Evolutionary conservation across 2,113 vertebrate genomes (phyloP), one percentile per base, ranked within the genome.

Genomic region (Synchiropus splendidus): DNA sequence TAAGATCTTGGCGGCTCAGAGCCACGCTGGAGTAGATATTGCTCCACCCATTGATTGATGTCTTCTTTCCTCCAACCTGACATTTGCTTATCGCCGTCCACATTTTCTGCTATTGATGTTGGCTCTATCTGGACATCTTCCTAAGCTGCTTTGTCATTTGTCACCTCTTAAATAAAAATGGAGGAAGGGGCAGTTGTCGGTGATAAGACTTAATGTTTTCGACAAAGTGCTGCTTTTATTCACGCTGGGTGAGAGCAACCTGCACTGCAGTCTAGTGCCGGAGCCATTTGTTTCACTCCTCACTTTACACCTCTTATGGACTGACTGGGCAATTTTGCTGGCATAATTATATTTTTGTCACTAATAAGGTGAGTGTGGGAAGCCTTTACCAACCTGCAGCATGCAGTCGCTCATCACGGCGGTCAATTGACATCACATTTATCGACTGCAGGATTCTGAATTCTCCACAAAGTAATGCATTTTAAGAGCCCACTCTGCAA

Each of bases 121-220:
- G 2, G 32, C 52, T 60, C 66, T 71, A 80, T 81, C 76, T 64
- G 79, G 72, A 77, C 69, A 78, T 81, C 80, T 79, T 72, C 46
- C 67, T 79, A 78, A 83, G 76, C 78, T 71, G 68, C 76, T 81
- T 73, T 80, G 76, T 82, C 71, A 76, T 80, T 82, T 74, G 74
- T 77, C 70, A 65, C 66, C 75, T 75, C 75, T 77, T 81, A 57
- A 80, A 64, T 73, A 71, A 77, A 77, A 77, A 58, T 6, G 38
- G 50, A 58, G 47, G 43, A 11, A 31, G 13, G 36, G 44, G 50
- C 48, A 12, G 31, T 49, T 53, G 62, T 57, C 51, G 69, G 54
- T 39, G 75, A 72, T 69, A 67, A 67, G 61, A 75, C 64, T 70
- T 69, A 65, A 73, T 67, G 61, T 69, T 51, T 56, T 39, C 64